A percentile compares a stretch with the other conserved stretches of the same genome.
Conservation (phyloP, 2,888 invertebrate genomes). For the Latheticus oryzae region DNA sequence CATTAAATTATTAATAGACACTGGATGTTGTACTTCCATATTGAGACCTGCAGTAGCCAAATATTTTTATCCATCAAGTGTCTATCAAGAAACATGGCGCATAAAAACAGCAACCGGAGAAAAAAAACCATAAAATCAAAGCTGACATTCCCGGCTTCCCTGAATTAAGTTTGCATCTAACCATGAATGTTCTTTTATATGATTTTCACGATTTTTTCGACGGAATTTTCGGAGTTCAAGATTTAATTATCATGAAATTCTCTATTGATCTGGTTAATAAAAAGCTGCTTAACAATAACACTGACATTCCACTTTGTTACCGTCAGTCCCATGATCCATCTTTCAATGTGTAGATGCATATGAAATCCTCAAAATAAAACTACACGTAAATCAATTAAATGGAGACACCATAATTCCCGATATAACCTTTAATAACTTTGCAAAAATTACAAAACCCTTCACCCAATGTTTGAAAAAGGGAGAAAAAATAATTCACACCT, state of each 20-base stretch:
- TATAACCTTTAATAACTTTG: constrained; percentile 56
- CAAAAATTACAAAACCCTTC: constrained; percentile 52
- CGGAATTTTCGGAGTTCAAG: constrained; percentile 37
- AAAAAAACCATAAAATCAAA: constrained; percentile 8
- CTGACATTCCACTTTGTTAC: constrained; percentile 6
- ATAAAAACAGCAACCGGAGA: constrained; percentile 2
- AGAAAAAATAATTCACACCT: constrained; percentile 35
- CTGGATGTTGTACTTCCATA: too few species aligned
- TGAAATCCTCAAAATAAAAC: constrained; percentile 8
- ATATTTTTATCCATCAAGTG: too few species aligned
- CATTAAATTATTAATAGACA: constrained; percentile 14
- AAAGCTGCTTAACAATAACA: constrained; percentile 14
- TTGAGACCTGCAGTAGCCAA: too few species aligned
- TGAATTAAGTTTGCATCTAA: constrained; percentile 32
- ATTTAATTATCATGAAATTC: constrained; percentile 33
- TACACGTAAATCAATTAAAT: constrained; percentile 17
- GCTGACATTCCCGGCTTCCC: constrained; percentile 29
- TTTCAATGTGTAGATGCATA: constrained; percentile 6
- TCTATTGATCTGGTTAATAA: constrained; percentile 29
- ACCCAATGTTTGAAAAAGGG: too few species aligned
- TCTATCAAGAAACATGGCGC: too few species aligned
- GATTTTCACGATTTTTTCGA: constrained; percentile 43
- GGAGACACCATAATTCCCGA: constrained; percentile 30
- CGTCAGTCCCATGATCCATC: not conserved
- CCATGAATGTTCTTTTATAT: constrained; percentile 31